Evolutionary conservation across 2,888 invertebrate genomes (phyloP).

Genomic region (Folsomia manolachei): DNA sequence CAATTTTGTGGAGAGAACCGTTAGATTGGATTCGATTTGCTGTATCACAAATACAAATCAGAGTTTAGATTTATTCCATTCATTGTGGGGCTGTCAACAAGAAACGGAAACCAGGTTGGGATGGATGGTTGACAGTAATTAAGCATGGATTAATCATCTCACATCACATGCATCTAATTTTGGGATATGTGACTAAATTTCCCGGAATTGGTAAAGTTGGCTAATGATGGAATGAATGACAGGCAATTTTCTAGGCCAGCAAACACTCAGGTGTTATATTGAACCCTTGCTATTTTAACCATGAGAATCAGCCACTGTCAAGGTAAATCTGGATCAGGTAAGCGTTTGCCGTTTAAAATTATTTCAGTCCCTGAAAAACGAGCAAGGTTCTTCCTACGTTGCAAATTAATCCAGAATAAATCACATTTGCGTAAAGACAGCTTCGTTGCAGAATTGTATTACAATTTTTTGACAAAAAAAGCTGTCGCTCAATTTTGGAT

Average conservation of each 20-base stretch:
- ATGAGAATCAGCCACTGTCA: background rate
- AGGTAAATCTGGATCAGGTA: no score
- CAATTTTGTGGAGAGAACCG: background rate
- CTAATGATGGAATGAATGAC: background rate
- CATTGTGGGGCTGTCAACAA: background rate
- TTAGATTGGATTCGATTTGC: conserved; percentile 1
- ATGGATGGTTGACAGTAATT: conserved; percentile 5
- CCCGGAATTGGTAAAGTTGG: background rate
- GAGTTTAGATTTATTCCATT: background rate
- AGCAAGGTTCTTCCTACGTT: conserved; percentile 1
- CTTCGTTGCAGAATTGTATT: background rate
- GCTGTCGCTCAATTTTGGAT: background rate
- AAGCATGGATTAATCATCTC: conserved; percentile 5
- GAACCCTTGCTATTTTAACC: no score
- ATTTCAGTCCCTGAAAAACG: background rate
- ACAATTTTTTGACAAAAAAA: background rate
- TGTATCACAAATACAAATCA: no score
- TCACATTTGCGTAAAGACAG: background rate
- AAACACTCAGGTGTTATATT: background rate
- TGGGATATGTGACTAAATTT: background rate
- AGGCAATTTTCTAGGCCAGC: background rate
- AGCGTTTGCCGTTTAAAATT: no score
- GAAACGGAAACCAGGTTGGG: background rate
- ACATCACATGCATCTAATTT: no score
- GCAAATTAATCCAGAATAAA: background rate